Percentiles rank a stretch among this genome's conserved stretches.
phyloP scores from a whole-genome alignment of 2,113 vertebrate species.

The Charadrius vociferus region DNA sequence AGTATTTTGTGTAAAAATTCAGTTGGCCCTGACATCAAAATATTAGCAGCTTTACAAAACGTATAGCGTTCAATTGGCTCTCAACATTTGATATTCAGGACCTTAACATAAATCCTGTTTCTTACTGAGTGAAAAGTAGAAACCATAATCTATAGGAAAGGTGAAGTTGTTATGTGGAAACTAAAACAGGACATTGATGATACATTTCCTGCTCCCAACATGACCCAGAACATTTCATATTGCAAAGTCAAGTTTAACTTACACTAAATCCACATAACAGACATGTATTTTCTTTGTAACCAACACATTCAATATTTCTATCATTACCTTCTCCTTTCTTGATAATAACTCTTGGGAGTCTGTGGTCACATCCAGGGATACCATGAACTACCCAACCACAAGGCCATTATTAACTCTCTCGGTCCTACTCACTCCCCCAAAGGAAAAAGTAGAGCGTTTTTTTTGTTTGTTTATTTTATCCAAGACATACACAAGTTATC shows the following conservation, averaged over 20 bases:
- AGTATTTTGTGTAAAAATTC: not conserved
- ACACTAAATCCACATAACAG: not conserved
- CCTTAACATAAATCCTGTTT: not conserved
- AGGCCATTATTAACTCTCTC: not conserved
- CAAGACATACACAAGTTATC: constrained; percentile 28
- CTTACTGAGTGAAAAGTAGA: not conserved
- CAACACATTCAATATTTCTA: not conserved
- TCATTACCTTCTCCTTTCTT: not conserved
- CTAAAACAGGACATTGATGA: not conserved
- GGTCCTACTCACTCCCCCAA: not conserved
- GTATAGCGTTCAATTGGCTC: not conserved
- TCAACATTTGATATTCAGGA: not conserved
- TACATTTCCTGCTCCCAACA: not conserved
- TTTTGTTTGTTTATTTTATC: not conserved
- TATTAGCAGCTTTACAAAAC: not conserved
- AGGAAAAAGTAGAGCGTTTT: not conserved
- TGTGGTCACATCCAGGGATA: not conserved
- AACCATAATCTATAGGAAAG: not conserved
- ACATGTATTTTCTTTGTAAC: not conserved
- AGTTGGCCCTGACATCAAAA: not conserved
- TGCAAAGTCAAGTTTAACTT: not conserved
- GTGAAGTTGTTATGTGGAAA: not conserved
- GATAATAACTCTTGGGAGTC: not conserved
- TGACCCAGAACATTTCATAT: not conserved
- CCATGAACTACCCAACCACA: not conserved